Conservation (phyloP, 2,888 invertebrate genomes). For the Laothoe populi region DNA sequence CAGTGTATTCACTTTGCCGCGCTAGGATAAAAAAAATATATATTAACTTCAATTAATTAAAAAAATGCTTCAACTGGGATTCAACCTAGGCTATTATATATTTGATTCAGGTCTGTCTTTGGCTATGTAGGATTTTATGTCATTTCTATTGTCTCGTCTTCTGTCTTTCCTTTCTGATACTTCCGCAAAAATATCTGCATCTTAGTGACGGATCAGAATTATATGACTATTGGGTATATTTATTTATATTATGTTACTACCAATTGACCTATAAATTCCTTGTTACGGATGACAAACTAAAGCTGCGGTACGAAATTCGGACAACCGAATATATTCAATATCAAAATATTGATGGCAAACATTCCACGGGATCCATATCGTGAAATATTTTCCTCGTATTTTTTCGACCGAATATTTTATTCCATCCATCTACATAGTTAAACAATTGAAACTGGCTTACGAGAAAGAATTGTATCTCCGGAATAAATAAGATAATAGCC, state of each 20-base stretch:
- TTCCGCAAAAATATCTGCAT: no score
- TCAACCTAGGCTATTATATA: no score
- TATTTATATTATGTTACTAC: background rate
- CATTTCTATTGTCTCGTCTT: no score
- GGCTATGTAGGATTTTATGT: no score
- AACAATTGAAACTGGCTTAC: slow-evolving; percentile 36
- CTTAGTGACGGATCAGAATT: no score
- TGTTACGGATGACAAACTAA: background rate
- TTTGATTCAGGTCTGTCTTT: no score
- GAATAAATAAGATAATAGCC: slow-evolving; percentile 37
- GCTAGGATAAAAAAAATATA: no score
- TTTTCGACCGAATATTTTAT: slow-evolving; percentile 34
- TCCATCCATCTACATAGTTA: slow-evolving; percentile 31
- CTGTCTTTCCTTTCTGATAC: no score
- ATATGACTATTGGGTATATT: no score
- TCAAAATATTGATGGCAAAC: slow-evolving; percentile 10
- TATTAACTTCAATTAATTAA: no score
- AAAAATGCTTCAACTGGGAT: no score
- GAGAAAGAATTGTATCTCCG: slow-evolving; percentile 22
- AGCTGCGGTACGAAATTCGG: background rate
- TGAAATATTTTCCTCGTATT: slow-evolving; percentile 23
- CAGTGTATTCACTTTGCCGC: no score
- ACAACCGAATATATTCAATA: slow-evolving; percentile 1
- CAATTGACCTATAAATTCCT: background rate
- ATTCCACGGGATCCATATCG: background rate